These are phyloP conservation scores for Oasisia sp. DNA, from an alignment of 2,888 invertebrate genomes.

Conservation along the genomic window DNA sequence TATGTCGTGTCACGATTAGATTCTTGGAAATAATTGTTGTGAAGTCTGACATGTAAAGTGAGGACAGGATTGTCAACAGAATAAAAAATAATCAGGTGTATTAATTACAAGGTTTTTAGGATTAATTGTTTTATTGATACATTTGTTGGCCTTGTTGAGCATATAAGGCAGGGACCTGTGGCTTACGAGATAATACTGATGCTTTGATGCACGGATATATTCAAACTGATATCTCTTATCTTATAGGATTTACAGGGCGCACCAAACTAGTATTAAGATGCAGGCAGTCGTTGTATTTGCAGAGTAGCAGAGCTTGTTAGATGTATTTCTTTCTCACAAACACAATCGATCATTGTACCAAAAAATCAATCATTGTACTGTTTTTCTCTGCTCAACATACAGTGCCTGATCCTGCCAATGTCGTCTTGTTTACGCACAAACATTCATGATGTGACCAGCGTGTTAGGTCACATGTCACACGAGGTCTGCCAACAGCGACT, in stretches of 20 bases:
- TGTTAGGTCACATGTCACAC: neutral
- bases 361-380: neutral
- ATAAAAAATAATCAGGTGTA: neutral
- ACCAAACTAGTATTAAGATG: neutral
- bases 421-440: conserved; percentile 17
- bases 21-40: neutral
- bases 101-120: neutral
- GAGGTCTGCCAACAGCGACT: neutral
- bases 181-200: neutral
- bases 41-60: neutral
- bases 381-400: conserved; percentile 7
- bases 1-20: neutral
- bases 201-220: neutral
- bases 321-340: neutral
- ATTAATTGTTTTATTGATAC: neutral
- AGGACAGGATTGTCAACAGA: neutral
- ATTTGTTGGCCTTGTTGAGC: neutral
- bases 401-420: conserved; percentile 8
- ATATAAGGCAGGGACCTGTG: neutral
- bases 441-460: neutral
- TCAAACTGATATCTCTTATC: neutral
- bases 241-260: neutral
- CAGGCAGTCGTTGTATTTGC: neutral
- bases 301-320: neutral
- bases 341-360: neutral